Percentiles rank a stretch among this genome's conserved stretches.
Evolutionary conservation across 1,140 invertebrate species (phyloP).

Genomic region (Anastatus disparis): DNA sequence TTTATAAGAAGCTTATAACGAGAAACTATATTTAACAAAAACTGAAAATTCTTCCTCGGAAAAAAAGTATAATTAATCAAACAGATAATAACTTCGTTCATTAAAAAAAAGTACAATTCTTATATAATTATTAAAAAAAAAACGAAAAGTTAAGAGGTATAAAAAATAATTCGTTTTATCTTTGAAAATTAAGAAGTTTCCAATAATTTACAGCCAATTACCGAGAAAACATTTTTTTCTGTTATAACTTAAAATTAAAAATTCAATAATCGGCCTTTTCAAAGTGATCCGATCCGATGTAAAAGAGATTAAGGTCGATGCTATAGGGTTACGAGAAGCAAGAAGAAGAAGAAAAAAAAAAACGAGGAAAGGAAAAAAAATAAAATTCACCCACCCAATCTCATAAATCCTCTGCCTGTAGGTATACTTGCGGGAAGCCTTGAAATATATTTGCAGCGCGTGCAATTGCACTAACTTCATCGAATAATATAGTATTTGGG

Average conservation of each 20-base stretch:
- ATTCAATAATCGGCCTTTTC: slow-evolving; percentile 29
- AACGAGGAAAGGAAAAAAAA: no score
- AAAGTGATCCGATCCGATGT: slow-evolving; percentile 18
- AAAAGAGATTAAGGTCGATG: slow-evolving; percentile 28
- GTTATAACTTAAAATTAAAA: slow-evolving; percentile 23
- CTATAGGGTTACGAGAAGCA: no score
- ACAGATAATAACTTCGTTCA: no score
- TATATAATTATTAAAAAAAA: no score
- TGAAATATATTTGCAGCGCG: not conserved
- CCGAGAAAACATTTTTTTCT: not conserved
- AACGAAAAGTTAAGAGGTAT: no score
- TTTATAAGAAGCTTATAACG: no score
- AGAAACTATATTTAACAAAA: no score
- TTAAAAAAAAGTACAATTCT: no score
- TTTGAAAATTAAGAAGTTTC: slow-evolving; percentile 20
- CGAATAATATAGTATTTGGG: not conserved
- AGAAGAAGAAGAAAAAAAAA: no score
- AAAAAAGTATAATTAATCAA: no score
- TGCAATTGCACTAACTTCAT: not conserved
- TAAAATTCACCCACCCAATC: slow-evolving; percentile 29
- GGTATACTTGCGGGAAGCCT: no score
- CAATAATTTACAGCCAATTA: slow-evolving; percentile 32
- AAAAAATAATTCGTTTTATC: not conserved
- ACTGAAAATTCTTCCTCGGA: no score
- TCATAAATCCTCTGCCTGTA: slow-evolving; percentile 28